Evolutionary conservation across 2,888 invertebrate species (phyloP), one percentile per base, ranked within the genome.

Genomic region (Cryptosula pallasiana): DNA sequence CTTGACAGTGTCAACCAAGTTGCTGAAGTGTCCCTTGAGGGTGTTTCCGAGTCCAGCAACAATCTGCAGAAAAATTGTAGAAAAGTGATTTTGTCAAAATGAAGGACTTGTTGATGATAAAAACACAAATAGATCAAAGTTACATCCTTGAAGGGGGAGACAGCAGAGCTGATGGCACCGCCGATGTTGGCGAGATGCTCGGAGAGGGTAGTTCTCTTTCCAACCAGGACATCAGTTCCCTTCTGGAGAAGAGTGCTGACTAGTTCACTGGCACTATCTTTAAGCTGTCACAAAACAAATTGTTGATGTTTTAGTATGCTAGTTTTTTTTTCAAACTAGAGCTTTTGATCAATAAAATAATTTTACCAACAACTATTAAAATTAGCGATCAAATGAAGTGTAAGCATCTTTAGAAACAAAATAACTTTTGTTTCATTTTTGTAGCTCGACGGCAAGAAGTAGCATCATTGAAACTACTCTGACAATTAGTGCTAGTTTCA

Each of bases 1-100:
- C 63, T 63, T 63, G 63, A 63, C 63, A 27, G 63, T 63, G 63
- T 63, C 63, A 29, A 63, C 63, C 63, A 63, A 63, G 63, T 63
- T 63, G 63, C 63, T 63, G 34, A 63, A 63, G 63, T 63, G 63
- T 32, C 63, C 63, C 63, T 63, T 63, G 63, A 63, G 63, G 9
- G 63, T 32, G 63, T 63, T 63, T 25, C 63, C 63, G 32, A 63
- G 63, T 63, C 63, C 63, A 63, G 63, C 63, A 63, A 63, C 32
- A 63, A 63, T 63, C 63, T 63, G n/a, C 45, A 45, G 5, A 20
- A 45, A 5, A 45, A 20, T 20, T 45, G 45, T 45, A 13, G 45
- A 20, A 5, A 45, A 20, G 45, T 45, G 45, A 5, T 45, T 20
- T 45, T 13, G 20, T 13, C 45, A 45, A 45, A n/a, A n/a, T 5